A percentile compares a stretch with the other conserved stretches of the same genome.
Evolutionary conservation across 2,797 vertebrate genomes (phyloP).

Genomic region (Botia kubotai): DNA sequence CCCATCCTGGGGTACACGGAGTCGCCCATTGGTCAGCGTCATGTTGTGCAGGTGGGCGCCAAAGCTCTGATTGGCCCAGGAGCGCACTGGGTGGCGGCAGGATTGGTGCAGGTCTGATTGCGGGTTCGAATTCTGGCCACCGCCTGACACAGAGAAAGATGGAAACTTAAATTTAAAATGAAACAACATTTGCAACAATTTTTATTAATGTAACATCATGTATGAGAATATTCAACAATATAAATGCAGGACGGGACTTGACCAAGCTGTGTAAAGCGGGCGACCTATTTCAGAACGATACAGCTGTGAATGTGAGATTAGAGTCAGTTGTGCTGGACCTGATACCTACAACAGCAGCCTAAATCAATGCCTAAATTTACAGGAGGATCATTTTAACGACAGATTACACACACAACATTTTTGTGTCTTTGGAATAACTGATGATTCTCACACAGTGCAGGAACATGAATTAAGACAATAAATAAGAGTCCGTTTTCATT

Average conservation of each 20-base stretch:
- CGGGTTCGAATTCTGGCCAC: conserved; percentile 57
- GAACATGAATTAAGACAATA: not conserved
- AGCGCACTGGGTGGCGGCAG: conserved; percentile 83
- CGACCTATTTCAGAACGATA: too few relatives aligned
- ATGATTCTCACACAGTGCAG: too few relatives aligned
- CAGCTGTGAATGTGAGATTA: too few relatives aligned
- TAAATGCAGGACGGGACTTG: not conserved
- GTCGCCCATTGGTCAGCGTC: conserved; percentile 81
- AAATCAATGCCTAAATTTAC: not conserved
- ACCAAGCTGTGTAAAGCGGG: too few relatives aligned
- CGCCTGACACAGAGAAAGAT: conserved; percentile 21
- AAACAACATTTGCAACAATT: not conserved
- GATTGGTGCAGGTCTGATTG: conserved; percentile 83
- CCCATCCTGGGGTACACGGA: conserved; percentile 84
- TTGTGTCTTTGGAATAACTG: not conserved
- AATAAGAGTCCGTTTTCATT: not conserved
- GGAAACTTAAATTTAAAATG: not conserved
- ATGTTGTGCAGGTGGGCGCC: conserved; percentile 88
- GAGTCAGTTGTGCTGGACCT: too few relatives aligned
- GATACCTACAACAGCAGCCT: not conserved
- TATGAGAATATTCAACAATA: not conserved
- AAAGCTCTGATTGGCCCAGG: conserved; percentile 84
- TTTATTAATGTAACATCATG: not conserved
- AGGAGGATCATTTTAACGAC: not conserved
- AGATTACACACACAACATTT: not conserved